phyloP scores from a whole-genome alignment of 2,888 invertebrate species.

The Malacosoma neustria region DNA sequence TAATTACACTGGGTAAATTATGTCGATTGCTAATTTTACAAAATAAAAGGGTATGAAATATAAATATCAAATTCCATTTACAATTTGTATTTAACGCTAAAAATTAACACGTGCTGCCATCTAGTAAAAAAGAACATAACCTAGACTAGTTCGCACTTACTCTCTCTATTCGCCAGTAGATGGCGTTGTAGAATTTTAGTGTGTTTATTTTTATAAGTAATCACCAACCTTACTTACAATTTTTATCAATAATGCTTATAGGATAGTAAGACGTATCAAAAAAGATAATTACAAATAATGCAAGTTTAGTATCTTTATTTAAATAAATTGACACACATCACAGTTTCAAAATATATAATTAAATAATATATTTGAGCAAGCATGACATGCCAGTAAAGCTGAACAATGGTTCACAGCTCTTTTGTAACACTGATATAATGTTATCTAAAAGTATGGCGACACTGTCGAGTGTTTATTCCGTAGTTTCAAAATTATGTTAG shows the following conservation, averaged over 20 bases:
- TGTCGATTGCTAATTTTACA: no score
- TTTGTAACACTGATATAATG: background rate
- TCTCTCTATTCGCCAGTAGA: no score
- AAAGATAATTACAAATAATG: no score
- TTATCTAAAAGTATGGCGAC: background rate
- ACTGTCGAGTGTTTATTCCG: background rate
- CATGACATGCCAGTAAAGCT: background rate
- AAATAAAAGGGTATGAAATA: no score
- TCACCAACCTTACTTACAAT: no score
- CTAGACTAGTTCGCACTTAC: no score
- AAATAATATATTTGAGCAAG: background rate
- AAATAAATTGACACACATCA: background rate
- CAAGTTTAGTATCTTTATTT: background rate
- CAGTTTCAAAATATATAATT: background rate
- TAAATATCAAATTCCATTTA: no score
- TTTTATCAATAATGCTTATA: no score
- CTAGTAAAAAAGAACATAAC: slow-evolving; percentile 5
- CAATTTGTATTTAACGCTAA: no score
- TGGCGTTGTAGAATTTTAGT: no score
- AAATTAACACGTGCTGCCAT: slow-evolving; percentile 12
- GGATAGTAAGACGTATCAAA: slow-evolving; percentile 1
- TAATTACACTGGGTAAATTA: no score
- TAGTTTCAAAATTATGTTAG: background rate
- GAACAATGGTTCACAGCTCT: background rate
- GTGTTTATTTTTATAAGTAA: no score